Percentiles rank a stretch among this genome's conserved stretches.
Conservation (phyloP, 2,113 vertebrate species). For the Embiotoca jacksoni region DNA sequence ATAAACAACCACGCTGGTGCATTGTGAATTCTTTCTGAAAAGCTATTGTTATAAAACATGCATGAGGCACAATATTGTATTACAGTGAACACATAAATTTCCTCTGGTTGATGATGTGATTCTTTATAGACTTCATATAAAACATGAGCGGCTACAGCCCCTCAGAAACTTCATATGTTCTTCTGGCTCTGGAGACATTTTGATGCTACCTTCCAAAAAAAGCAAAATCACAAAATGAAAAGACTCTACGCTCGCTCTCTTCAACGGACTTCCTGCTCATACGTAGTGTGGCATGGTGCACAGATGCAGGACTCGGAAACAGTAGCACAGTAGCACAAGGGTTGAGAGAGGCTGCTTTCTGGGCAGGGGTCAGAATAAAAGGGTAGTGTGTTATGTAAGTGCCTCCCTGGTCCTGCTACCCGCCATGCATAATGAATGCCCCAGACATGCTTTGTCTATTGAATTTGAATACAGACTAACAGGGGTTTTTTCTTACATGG, state of each 20-base stretch:
- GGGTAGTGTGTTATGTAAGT: constrained; percentile 80
- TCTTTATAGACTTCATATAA: constrained; percentile 15
- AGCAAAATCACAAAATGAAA: background rate
- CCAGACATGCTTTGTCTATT: constrained; percentile 77
- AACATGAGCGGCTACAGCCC: background rate
- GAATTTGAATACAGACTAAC: constrained; percentile 78
- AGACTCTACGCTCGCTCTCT: background rate
- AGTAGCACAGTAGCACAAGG: constrained; percentile 44
- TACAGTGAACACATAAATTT: constrained; percentile 52
- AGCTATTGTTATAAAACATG: constrained; percentile 63
- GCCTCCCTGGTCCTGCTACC: constrained; percentile 72
- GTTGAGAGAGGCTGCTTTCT: constrained; percentile 59
- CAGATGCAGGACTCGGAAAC: constrained; percentile 62
- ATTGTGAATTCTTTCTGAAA: constrained; percentile 63
- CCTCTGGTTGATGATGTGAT: constrained; percentile 39
- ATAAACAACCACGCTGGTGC: background rate
- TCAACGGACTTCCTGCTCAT: background rate
- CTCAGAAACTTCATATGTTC: constrained; percentile 6
- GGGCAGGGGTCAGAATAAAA: constrained; percentile 74
- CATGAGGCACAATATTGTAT: constrained; percentile 62
- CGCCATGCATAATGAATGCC: constrained; percentile 81
- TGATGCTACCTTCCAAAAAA: background rate
- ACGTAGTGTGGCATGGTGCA: constrained; percentile 39
- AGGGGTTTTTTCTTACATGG: constrained; percentile 72
- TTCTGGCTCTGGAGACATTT: background rate